Percentiles rank a stretch among this genome's conserved stretches.
Conservation (phyloP, 2,888 invertebrate genomes). For the Eumerus sabulonum region DNA sequence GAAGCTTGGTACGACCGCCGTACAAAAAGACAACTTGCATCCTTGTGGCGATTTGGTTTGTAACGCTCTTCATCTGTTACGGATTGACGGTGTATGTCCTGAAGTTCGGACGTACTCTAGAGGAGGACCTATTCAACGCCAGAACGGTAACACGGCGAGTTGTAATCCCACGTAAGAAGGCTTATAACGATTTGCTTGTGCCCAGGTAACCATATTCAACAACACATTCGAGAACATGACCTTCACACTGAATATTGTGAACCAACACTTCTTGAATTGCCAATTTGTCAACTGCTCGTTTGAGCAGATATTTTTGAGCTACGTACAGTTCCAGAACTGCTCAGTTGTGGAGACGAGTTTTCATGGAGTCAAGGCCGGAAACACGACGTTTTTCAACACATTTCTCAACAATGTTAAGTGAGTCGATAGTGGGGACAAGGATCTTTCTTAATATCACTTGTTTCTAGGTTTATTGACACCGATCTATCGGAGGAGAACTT, state of each 20-base stretch:
- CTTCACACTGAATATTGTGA: constrained; percentile 84
- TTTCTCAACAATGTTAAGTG: constrained; percentile 84
- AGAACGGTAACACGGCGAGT: constrained; percentile 58
- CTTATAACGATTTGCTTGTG: constrained; percentile 28
- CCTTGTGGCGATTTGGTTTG: constrained; percentile 82
- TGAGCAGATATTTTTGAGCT: constrained; percentile 84
- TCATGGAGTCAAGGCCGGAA: constrained; percentile 85
- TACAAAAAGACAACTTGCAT: constrained; percentile 83
- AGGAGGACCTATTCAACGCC: constrained; percentile 77
- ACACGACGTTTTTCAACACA: constrained; percentile 83
- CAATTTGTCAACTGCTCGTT: constrained; percentile 84
- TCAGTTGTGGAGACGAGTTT: constrained; percentile 85
- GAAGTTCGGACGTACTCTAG: constrained; percentile 80
- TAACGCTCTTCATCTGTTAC: constrained; percentile 81
- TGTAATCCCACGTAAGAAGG: not conserved
- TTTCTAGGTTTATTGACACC: constrained; percentile 81
- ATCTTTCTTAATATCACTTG: not conserved
- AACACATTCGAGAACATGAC: constrained; percentile 77
- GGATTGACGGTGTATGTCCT: constrained; percentile 81
- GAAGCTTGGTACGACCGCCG: constrained; percentile 83
- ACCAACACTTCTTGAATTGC: constrained; percentile 82
- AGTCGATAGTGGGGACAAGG: constrained; percentile 65
- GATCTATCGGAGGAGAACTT: constrained; percentile 81
- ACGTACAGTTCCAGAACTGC: constrained; percentile 86
- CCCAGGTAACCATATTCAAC: constrained; percentile 78